Percentiles rank a stretch among this genome's conserved stretches.
Conservation (phyloP, 30 jellyfish, hydroid and myxozoan genomes). For the Morbakka virulenta region DNA sequence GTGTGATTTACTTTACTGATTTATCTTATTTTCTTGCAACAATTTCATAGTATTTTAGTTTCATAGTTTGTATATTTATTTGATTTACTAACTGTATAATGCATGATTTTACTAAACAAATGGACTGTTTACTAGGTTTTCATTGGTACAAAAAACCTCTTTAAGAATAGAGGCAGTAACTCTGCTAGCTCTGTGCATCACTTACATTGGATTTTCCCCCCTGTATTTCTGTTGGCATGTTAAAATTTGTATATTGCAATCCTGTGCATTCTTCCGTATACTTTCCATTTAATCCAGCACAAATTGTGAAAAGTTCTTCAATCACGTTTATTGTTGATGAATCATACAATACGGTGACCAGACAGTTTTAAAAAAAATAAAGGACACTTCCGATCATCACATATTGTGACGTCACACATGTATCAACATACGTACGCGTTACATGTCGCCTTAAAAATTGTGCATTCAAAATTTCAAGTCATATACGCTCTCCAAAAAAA, state of each 20-base stretch:
- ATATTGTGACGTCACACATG: too few species aligned
- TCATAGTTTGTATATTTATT: not conserved
- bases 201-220: not conserved
- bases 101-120: not conserved
- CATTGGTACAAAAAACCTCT: not conserved
- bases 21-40: not conserved
- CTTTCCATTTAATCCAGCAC: not conserved
- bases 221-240: not conserved
- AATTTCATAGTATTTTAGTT: not conserved
- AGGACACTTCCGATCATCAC: too few species aligned
- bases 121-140: not conserved
- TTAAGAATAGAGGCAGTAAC: not conserved
- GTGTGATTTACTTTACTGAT: not conserved
- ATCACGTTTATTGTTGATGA: not conserved
- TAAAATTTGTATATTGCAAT: not conserved
- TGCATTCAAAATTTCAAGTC: too few species aligned
- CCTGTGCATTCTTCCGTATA: not conserved
- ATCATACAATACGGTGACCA: not conserved
- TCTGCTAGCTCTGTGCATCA: not conserved
- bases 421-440: too few species aligned
- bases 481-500: too few species aligned
- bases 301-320: not conserved
- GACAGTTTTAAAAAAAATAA: too few species aligned
- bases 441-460: too few species aligned
- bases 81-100: not conserved